These are phyloP conservation scores for Sesamia inferens DNA, from an alignment of 2,888 invertebrate genomes.

Conservation along the genomic window DNA sequence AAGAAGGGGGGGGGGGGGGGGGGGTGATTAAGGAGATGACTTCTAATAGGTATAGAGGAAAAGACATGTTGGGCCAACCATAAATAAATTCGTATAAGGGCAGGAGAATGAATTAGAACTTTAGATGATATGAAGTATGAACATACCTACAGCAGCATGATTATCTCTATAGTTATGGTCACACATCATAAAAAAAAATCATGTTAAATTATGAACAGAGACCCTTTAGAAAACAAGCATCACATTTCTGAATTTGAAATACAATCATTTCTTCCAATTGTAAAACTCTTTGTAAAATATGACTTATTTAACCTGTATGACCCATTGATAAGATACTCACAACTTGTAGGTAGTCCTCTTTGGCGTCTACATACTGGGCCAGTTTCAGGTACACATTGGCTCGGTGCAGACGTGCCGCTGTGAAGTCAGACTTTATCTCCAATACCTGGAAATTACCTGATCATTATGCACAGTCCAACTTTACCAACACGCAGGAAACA, in stretches of 20 bases:
- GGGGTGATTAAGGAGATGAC: too few species aligned
- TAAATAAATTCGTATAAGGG: too few species aligned
- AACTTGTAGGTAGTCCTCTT: slow-evolving; percentile 95
- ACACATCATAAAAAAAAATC: background rate
- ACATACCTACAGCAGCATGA: background rate
- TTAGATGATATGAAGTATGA: background rate
- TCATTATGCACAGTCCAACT: background rate
- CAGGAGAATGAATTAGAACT: too few species aligned
- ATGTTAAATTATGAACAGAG: background rate
- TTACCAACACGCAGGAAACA: background rate
- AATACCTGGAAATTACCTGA: slow-evolving; percentile 90
- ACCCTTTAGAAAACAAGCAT: background rate
- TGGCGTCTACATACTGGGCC: slow-evolving; percentile 95
- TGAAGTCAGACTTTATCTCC: slow-evolving; percentile 98
- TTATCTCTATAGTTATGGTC: background rate
- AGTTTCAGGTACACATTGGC: slow-evolving; percentile 97
- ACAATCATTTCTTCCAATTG: background rate
- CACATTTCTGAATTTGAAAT: background rate
- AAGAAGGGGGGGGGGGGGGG: too few species aligned
- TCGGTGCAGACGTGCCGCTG: slow-evolving; percentile 95
- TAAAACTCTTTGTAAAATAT: background rate
- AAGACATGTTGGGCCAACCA: too few species aligned
- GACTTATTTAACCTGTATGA: slow-evolving; percentile 4
- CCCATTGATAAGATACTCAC: slow-evolving; percentile 90
- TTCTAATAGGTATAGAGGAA: too few species aligned